Evolutionary conservation across 2,888 invertebrate species (phyloP).

Genomic region (Idaea dimidiata): DNA sequence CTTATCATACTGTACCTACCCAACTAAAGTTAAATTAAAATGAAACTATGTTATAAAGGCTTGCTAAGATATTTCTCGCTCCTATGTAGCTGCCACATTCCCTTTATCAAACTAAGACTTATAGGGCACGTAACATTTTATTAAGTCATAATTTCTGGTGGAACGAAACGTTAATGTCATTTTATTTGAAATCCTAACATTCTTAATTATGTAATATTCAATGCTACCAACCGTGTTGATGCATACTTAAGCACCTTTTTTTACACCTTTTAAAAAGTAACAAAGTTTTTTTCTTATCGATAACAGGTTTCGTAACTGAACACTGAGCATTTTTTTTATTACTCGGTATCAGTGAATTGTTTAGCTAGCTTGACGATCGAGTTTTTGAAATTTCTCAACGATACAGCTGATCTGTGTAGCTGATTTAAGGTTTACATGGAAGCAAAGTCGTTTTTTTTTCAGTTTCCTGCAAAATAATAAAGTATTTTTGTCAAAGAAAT

Average conservation of each 20-base stretch:
- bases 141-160: constrained; percentile 67
- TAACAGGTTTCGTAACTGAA: not conserved
- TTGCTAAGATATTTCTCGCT: constrained; percentile 64
- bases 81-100: constrained; percentile 50
- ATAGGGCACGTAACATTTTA: constrained; percentile 60
- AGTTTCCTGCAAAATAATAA: too few species aligned
- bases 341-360: too few species aligned
- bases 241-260: constrained; percentile 33
- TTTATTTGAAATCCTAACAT: constrained; percentile 50
- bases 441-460: too few species aligned
- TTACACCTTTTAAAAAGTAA: constrained; percentile 22
- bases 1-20: not conserved
- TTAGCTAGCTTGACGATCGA: too few species aligned
- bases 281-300: constrained; percentile 10
- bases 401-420: too few species aligned
- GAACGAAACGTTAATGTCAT: constrained; percentile 58
- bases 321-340: too few species aligned
- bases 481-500: too few species aligned
- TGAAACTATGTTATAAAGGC: constrained; percentile 7
- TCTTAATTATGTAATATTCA: constrained; percentile 45
- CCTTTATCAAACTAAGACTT: constrained; percentile 61
- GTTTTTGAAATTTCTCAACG: too few species aligned
- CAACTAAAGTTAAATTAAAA: constrained; percentile 4
- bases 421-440: too few species aligned
- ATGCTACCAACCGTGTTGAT: constrained; percentile 32